Base-by-base conservation (phyloP, 2,888 invertebrate species). In the Sarcophaga variegata region DNA sequence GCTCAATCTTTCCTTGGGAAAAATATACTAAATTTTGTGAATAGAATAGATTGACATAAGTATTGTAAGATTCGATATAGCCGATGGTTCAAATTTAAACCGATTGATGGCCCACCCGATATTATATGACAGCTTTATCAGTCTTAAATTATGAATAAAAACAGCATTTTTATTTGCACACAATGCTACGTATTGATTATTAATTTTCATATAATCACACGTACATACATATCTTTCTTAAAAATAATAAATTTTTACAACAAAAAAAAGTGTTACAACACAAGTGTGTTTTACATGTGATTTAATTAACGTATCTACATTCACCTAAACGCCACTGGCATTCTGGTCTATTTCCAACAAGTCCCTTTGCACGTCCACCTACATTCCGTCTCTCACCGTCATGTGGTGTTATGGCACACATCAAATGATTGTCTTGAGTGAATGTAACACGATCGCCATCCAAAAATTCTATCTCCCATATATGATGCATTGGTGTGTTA, bases 401-500 rank as follows among this genome's bases (percentile, higher is more conserved):
- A 8, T 83, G 37, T 2, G 45, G 47, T 22, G 74, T 74, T 0
- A 47, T 72, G 5, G 81, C 76, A 64, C 86, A 86, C 80, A 86
- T 83, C 3, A 86, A 45, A 49, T 81, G 60, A 12, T 74, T 74
- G 49, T 78, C 67, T 69, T 86, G 86, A 11, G 69, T 69, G 37
- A 81, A 75, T 12, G 20, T 69, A 5, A 86, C 86, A 60, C 59
- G 72, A 69, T 81, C 69, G 59, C 67, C n/a, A 37, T 76, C 80
- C n/a, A 83, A 54, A 67, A 86, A 72, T 14, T 86, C 83, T 20
- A 86, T 25, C 62, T 80, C 25, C 83, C 86, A 86, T 54, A 83
- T 86, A 27, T 72, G 49, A 62, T 80, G 75, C 2, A 37, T 0
- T 0, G 86, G 72, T 8, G 79, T 45, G 1, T 49, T n/a, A 12